Base-by-base conservation (phyloP, 2,888 invertebrate species). In the Autographa pulchrina region DNA sequence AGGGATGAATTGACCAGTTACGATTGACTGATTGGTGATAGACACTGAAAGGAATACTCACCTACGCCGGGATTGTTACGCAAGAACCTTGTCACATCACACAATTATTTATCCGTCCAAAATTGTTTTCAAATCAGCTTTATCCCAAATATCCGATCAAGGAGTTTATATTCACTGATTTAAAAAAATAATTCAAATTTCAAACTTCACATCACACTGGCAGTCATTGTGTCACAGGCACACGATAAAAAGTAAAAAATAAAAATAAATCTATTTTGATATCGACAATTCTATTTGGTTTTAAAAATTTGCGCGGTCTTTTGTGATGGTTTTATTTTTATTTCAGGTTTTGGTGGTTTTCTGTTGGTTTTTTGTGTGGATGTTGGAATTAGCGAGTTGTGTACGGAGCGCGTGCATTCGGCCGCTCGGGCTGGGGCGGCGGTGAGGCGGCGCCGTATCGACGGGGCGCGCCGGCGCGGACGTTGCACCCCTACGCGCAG, bases 391-490 rank as follows among this genome's bases (percentile, higher is more conserved):
- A 77, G 71, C 81, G 80, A 77, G 80, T 79, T 73, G 73, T 76
- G 75, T 80, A 72, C 78, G 78, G 83, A 78, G 73, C 82, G 87
- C 88, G 88, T 88, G 90, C 90, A 87, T 89, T 82, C 88, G 78
- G 89, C 88, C 89, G 86, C 86, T 85, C 87, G 86, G 89, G 90
- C 88, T 79, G 89, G 93, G 88, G 88, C 86, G 88, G 89, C 87
- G 89, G 85, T 84, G 89, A 84, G 80, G 82, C 83, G 82, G 74
- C 69, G 60, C 72, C 81, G 88, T 87, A 87, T 83, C 85, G 87
- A 78, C 82, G 81, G 68, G 72, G 66, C 87, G 93, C 95, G 95
- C 93, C 87, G 84, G 92, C 95, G 94, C 91, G 91, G 79, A 80
- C 87, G 71, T 89, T 90, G 90, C 93, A 91, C 93, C 94, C 93